Percentiles rank a stretch among this genome's conserved stretches.
phyloP scores from a whole-genome alignment of 2,888 invertebrate genomes.

The Cantharis rufa region DNA sequence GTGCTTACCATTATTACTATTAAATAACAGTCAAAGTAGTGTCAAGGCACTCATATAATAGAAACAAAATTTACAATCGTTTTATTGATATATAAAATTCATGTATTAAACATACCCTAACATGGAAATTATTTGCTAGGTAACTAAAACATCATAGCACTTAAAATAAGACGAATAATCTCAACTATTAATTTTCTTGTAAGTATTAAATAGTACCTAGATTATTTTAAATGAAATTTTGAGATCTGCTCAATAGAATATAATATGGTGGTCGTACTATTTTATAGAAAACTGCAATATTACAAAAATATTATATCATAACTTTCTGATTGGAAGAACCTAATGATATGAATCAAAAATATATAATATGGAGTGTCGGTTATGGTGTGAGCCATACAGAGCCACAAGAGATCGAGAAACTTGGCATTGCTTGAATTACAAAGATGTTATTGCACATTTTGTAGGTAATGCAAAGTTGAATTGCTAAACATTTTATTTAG shows the following conservation, averaged over 20 bases:
- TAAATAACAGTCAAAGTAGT: conserved; percentile 33
- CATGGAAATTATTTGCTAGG: neutral
- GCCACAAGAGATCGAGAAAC: neutral
- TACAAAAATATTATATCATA: neutral
- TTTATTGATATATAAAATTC: neutral
- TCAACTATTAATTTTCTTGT: neutral
- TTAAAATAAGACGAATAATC: neutral
- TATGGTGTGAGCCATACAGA: neutral
- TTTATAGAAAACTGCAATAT: neutral
- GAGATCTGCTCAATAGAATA: neutral
- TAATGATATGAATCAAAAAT: neutral
- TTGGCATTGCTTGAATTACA: neutral
- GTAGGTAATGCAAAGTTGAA: neutral
- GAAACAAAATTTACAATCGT: conserved; percentile 6
- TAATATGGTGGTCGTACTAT: neutral
- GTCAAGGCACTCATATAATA: conserved; percentile 33
- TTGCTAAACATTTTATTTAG: neutral
- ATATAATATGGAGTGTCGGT: neutral
- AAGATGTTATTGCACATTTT: neutral
- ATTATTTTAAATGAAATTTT: neutral
- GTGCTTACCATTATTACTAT: conserved; percentile 31
- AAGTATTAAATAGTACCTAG: neutral
- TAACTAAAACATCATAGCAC: neutral
- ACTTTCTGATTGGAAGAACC: neutral
- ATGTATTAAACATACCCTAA: neutral